These are phyloP conservation scores for Pseudopodoces humilis DNA, from an alignment of 2,113 vertebrate species.

Conservation along the genomic window DNA sequence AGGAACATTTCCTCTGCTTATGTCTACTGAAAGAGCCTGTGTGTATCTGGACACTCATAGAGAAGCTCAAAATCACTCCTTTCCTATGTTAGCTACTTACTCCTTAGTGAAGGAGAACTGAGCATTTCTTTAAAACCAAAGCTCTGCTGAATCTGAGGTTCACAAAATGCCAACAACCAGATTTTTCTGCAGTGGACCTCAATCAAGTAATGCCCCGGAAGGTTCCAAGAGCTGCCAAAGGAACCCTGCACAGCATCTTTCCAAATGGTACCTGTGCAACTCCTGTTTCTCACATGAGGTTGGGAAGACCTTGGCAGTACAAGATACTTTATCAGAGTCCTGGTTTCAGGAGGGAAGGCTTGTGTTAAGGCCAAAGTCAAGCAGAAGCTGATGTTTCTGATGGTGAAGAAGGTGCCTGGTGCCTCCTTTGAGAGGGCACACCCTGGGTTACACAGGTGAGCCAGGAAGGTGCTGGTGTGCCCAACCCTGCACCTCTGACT, in stretches of 20 bases:
- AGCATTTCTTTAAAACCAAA: not conserved
- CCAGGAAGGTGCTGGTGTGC: not conserved
- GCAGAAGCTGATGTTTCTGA: not conserved
- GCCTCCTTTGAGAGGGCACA: not conserved
- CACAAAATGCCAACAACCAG: not conserved
- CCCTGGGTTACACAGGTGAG: not conserved
- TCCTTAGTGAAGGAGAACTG: not conserved
- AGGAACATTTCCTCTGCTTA: not conserved
- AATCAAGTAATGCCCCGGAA: not conserved
- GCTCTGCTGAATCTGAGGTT: not conserved
- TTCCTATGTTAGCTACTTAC: not conserved
- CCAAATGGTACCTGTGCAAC: not conserved
- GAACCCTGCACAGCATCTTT: not conserved
- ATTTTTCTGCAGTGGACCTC: not conserved
- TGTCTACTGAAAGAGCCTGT: not conserved
- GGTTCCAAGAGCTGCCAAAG: not conserved
- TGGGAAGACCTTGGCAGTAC: not conserved
- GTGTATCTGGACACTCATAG: not conserved
- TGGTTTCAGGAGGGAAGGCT: not conserved
- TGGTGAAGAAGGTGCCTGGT: not conserved
- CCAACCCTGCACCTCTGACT: not conserved
- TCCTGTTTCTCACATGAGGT: not conserved
- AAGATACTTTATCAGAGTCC: not conserved
- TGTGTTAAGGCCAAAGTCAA: not conserved
- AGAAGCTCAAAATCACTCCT: not conserved